These are phyloP conservation scores for Serripes groenlandicus DNA, from an alignment of 2,888 invertebrate species.

Conservation along the genomic window DNA sequence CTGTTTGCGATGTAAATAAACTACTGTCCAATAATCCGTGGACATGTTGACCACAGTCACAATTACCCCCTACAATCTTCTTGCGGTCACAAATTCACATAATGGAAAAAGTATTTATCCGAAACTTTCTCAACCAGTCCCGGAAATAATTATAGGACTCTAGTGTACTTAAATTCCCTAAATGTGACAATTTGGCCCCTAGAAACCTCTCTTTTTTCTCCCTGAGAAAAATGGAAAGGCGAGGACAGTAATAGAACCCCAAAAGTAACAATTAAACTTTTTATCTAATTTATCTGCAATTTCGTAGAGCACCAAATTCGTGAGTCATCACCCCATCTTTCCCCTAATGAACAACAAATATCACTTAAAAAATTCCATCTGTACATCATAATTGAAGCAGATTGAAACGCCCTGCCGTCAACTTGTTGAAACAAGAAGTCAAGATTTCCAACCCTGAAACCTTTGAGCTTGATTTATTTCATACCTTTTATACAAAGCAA, in stretches of 20 bases:
- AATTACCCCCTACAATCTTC: background rate
- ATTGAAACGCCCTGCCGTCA: background rate
- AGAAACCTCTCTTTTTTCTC: background rate
- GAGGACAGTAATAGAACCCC: background rate
- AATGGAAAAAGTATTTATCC: background rate
- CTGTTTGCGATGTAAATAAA: no score
- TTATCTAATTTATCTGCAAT: slow-evolving; percentile 26
- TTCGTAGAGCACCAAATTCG: background rate
- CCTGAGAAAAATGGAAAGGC: background rate
- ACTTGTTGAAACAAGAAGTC: slow-evolving; percentile 17
- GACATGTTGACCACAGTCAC: no score
- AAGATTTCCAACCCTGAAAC: background rate
- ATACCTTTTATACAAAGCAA: no score
- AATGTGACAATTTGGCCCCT: slow-evolving; percentile 8
- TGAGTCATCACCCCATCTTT: background rate
- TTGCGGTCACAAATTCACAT: background rate
- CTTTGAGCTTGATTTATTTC: no score
- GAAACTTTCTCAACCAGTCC: background rate
- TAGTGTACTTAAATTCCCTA: slow-evolving; percentile 11
- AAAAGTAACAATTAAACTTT: slow-evolving; percentile 28
- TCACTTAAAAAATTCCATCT: slow-evolving; percentile 22
- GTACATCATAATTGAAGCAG: slow-evolving; percentile 11
- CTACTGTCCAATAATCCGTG: no score
- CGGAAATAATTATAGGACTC: background rate
- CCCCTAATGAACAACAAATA: slow-evolving; percentile 16